Conservation (phyloP, 2,888 invertebrate genomes). For the Cosmopolites sordidus region DNA sequence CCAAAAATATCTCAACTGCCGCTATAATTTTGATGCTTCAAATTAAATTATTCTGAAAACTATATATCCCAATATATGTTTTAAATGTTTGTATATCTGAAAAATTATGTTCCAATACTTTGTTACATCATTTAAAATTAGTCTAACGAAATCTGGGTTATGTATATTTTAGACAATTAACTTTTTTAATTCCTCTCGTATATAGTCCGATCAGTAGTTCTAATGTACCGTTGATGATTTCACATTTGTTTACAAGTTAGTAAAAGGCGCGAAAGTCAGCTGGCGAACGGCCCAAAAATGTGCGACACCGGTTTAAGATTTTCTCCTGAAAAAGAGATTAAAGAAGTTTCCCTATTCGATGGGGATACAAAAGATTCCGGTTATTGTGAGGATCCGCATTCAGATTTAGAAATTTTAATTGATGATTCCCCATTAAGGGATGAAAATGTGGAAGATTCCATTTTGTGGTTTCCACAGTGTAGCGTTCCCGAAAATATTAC, state of each 20-base stretch:
- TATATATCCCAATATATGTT: no score
- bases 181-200: no score
- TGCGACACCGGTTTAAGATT: neutral
- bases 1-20: no score
- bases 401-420: constrained; percentile 1
- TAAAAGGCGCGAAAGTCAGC: constrained; percentile 16
- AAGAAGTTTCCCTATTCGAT: constrained; percentile 21
- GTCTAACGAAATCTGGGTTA: no score
- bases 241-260: constrained; percentile 7
- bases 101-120: no score
- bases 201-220: constrained; percentile 5
- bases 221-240: constrained; percentile 4
- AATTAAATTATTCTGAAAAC: no score
- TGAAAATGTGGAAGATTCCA: constrained; percentile 9
- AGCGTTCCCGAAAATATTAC: constrained; percentile 3
- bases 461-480: constrained; percentile 15
- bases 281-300: constrained; percentile 2
- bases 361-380: constrained; percentile 24
- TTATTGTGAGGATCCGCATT: constrained; percentile 15
- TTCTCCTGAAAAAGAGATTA: constrained; percentile 1
- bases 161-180: no score
- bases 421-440: constrained; percentile 13
- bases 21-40: no score
- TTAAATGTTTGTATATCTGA: no score
- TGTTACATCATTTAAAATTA: no score